Evolutionary conservation across 2,888 invertebrate species (phyloP), one percentile per base, ranked within the genome.

Genomic region (Unio pictorum): DNA sequence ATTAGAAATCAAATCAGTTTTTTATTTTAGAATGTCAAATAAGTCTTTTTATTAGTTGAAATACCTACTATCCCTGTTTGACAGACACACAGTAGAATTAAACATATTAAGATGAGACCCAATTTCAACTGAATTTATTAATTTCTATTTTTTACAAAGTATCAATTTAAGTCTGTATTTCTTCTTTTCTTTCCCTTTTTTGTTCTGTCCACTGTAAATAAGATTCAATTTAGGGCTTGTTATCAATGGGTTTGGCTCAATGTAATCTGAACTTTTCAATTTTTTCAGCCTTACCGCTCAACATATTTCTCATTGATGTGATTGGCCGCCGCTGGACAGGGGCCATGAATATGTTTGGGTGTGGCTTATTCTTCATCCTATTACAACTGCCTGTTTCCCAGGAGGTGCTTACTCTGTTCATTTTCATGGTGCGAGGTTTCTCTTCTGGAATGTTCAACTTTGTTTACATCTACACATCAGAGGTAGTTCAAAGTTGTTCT

Each of bases 381-480:
- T 64, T 86, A 55, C 85, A 87, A 65, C 63, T 86, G 6, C 76
- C 83, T 55, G 82, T 84, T 57, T 66, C 79, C 15, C 73, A 81
- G 62, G 67, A 70, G 28, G 71, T 82, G 1, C 81, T 88, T 5
- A 89, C 89, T 4, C 65, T 81, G 17, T 85, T 90, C 59, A 84
- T 89, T 75, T 89, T 90, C 69, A 80, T 79, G 57, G 84, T 83
- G 15, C 71, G 89, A 55, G 88, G 86, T 3, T 88, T 88, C 70
- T 80, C 88, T 2, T 67, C 88, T 4, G 88, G 86, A 57, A 84
- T 84, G 71, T 89, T 89, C 75, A 86, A 84, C 73, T 83, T 84
- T 74, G 82, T 87, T 11, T 90, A 90, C 68, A 87, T 90, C 23
- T 90, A 90, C 73, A 89, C 90, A 28, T 80, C 86, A 55, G 90